Percentiles rank a stretch among this genome's conserved stretches.
Conservation (phyloP, 2,888 invertebrate species). For the Xestia rhomboidea region DNA sequence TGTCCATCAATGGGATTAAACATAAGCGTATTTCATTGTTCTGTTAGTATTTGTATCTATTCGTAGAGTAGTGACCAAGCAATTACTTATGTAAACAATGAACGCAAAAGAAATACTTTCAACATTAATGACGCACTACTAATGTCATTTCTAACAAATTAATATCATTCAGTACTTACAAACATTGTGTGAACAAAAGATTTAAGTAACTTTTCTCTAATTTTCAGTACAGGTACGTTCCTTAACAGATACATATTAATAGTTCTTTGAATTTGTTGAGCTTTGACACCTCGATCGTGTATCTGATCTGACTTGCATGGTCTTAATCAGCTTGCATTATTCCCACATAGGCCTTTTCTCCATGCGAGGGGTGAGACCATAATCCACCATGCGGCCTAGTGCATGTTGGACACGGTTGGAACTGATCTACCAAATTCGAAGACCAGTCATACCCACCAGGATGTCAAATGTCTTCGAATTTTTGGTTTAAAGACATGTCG, state of each 20-base stretch:
- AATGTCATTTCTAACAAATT: slow-evolving; percentile 1
- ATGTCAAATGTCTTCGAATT: not conserved
- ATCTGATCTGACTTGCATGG: not conserved
- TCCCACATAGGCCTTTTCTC: too few species aligned
- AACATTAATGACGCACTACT: not conserved
- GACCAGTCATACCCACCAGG: too few species aligned
- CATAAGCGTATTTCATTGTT: not conserved
- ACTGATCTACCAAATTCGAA: too few species aligned
- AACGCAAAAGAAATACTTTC: not conserved
- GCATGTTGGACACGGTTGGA: too few species aligned
- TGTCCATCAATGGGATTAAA: slow-evolving; percentile 8
- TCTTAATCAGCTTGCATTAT: too few species aligned
- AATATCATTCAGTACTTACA: too few species aligned
- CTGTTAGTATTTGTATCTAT: not conserved
- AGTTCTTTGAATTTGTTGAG: not conserved
- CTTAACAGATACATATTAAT: not conserved
- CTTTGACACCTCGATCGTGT: not conserved
- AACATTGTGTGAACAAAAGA: too few species aligned
- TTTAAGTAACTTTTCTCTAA: not conserved
- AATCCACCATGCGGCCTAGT: not conserved
- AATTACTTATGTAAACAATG: not conserved
- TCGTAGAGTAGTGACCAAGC: too few species aligned
- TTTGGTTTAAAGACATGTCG: not conserved
- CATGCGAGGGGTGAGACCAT: too few species aligned
- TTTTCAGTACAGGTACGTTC: not conserved